Base-by-base conservation (phyloP, 2,113 vertebrate species). In the Megaceryle maxima region DNA sequence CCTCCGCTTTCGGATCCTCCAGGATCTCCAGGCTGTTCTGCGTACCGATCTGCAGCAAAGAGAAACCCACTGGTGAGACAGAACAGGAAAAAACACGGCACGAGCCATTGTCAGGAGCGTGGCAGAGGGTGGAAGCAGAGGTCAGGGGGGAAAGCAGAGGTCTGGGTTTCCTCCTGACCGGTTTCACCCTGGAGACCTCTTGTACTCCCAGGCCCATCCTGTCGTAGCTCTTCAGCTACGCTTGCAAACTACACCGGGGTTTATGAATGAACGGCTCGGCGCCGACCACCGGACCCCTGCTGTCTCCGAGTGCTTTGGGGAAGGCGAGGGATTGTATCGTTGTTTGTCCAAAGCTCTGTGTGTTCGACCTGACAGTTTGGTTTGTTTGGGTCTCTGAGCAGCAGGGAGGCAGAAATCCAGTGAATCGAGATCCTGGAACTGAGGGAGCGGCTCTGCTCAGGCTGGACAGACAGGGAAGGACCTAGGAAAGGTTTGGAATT, bases 21-120 rank as follows among this genome's bases (percentile, higher is more conserved):
- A 99, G 97, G 96, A 99, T 97, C 93, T 99, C 99, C 98, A 99
- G 97, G 97, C 99, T 99, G 98, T 99, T 99, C 97, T 99, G 99
- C 12, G 99, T 99, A 33, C 98, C 99, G 0, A 99, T 99, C 99
- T 99, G 97, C 74, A 92, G 89, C 86, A 62, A 66, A 60, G 19
- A n/a, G 24, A 60, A 73, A 24, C 84, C 13, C 4, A 3, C 64
- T 29, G n/a, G 88, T 75, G 33, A 91, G 62, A 43, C 22, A 56
- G n/a, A 22, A n/a, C 14, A 18, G 62, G 35, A n/a, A 10, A 59
- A 83, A 56, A 8, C 16, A 5, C 19, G 33, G 44, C 0, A 41
- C 33, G 7, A 3, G 48, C 25, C 50, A 16, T 11, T 3, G 26
- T 11, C 72, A 35, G 31, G 22, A 84, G 19, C 0, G 3, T 62